These are phyloP conservation scores for Hydractinia symbiolongicarpus DNA, from an alignment of 30 jellyfish, hydroid and myxozoan species.

Conservation along the genomic window DNA sequence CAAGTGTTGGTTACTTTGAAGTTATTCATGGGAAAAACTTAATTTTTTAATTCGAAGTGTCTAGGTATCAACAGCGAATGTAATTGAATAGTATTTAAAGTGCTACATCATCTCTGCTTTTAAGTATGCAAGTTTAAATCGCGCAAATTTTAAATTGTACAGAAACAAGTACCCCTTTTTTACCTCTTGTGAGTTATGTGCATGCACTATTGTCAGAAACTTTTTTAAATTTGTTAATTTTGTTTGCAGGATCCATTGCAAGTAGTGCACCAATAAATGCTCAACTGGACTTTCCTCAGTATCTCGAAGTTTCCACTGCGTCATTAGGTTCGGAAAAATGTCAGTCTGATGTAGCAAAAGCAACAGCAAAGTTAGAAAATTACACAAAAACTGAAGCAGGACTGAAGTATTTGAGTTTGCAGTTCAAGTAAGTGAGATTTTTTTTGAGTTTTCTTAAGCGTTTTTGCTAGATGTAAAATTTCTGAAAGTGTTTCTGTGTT, in stretches of 20 bases:
- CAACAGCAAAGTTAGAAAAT: constrained; percentile 57
- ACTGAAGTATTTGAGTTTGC: constrained; percentile 37
- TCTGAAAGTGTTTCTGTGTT: not conserved
- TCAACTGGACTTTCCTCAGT: constrained; percentile 57
- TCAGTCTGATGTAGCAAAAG: constrained; percentile 40
- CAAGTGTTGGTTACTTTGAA: too few species aligned
- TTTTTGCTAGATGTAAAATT: not conserved
- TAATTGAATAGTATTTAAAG: too few species aligned
- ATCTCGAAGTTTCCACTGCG: constrained; percentile 62
- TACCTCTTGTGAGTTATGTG: too few species aligned
- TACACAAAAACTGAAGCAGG: constrained; percentile 53
- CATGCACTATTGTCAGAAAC: too few species aligned
- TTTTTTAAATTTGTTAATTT: not conserved
- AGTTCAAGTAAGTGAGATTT: constrained; percentile 45
- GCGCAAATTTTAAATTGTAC: too few species aligned
- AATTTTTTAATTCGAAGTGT: too few species aligned
- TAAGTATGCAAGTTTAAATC: too few species aligned
- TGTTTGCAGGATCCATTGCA: constrained; percentile 55
- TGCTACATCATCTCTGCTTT: too few species aligned
- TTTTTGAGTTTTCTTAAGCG: too few species aligned
- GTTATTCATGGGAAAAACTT: too few species aligned
- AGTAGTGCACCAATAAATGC: constrained; percentile 94
- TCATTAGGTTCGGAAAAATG: constrained; percentile 64
- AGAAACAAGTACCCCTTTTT: too few species aligned
- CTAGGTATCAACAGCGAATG: too few species aligned